Percentiles rank a stretch among this genome's conserved stretches.
These are phyloP conservation scores for Drosophila dives DNA, from an alignment of 2,888 invertebrate genomes.

Conservation along the genomic window DNA sequence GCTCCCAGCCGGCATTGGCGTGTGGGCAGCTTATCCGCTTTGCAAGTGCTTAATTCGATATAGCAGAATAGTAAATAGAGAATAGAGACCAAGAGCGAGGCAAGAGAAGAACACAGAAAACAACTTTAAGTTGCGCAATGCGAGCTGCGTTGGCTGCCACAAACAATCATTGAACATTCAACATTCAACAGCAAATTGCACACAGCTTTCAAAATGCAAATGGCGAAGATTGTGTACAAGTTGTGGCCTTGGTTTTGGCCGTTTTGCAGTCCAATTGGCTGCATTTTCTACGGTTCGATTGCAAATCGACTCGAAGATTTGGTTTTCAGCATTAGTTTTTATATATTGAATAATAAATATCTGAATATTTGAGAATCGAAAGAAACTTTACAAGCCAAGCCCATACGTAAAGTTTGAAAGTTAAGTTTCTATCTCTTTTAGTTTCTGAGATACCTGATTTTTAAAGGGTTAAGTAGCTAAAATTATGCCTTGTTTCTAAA, in stretches of 20 bases:
- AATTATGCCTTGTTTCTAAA: not conserved
- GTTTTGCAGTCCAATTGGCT: not conserved
- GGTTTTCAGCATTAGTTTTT: not conserved
- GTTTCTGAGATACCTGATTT: not conserved
- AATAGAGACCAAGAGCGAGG: conserved; percentile 7
- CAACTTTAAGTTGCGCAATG: conserved; percentile 57
- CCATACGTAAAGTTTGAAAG: not conserved
- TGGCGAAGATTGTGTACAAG: conserved; percentile 7
- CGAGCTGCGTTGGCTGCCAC: conserved; percentile 47
- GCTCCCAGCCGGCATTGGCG: conserved; percentile 46
- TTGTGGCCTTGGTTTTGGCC: conserved; percentile 23
- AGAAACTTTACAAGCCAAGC: not conserved
- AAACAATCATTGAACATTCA: conserved; percentile 18
- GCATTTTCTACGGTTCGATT: not conserved
- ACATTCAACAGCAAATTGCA: conserved; percentile 8
- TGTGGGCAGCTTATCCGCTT: conserved; percentile 73
- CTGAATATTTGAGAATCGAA: not conserved
- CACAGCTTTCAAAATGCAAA: conserved; percentile 41
- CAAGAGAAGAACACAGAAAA: conserved; percentile 1
- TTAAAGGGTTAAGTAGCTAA: not conserved
- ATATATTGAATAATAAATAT: not conserved
- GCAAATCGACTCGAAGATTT: not conserved
- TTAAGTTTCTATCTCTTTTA: not conserved
- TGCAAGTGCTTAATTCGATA: conserved; percentile 70
- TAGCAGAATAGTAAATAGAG: conserved; percentile 14